These are phyloP conservation scores for Anolis carolinensis DNA, from an alignment of 2,113 vertebrate genomes.

Conservation along the genomic window DNA sequence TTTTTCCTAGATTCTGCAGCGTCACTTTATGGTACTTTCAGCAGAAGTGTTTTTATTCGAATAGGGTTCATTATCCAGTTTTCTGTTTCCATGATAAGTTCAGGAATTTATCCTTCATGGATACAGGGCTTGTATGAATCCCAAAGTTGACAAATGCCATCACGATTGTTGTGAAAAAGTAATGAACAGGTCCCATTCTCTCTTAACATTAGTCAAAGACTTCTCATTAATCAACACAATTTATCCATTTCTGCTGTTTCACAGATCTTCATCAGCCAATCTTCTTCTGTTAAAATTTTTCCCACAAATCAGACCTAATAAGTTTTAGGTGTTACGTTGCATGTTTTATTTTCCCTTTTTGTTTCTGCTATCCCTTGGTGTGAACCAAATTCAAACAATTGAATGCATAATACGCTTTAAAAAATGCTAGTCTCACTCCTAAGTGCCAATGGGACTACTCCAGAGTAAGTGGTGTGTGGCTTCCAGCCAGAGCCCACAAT, in stretches of 20 bases:
- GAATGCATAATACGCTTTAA: no score
- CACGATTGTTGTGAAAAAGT: no score
- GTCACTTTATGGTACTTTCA: no score
- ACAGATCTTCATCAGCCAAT: background rate
- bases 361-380: background rate
- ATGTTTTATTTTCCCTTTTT: constrained; percentile 31
- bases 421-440: background rate
- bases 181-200: no score
- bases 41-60: no score
- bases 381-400: constrained; percentile 22
- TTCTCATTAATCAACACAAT: no score
- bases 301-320: background rate
- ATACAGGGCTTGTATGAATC: background rate
- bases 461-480: constrained; percentile 33
- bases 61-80: no score
- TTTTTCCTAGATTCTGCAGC: no score
- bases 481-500: constrained; percentile 27
- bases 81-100: no score
- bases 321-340: constrained; percentile 29
- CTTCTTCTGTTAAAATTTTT: background rate
- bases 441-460: constrained; percentile 31
- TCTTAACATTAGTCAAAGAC: no score
- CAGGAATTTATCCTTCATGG: background rate
- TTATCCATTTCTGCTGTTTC: no score
- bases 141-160: no score